Evolutionary conservation across 2,888 invertebrate genomes (phyloP).

Genomic region (Melieria crassipennis): DNA sequence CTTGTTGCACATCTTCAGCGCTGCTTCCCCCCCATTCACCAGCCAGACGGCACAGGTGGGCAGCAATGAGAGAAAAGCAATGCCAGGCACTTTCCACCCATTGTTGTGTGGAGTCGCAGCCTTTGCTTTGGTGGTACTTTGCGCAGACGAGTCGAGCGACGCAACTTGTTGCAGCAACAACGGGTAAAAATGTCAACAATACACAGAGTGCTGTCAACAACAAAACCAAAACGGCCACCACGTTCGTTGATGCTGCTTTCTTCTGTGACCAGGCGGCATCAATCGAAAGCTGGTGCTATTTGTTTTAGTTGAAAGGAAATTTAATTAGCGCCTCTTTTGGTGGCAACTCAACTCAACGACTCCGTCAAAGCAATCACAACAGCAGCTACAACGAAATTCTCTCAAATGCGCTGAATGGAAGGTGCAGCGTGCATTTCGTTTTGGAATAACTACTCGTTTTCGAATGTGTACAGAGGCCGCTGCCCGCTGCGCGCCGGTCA

Average conservation of each 20-base stretch:
- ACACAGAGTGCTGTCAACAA: background rate
- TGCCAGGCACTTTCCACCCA: conserved; percentile 1
- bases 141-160: conserved; percentile 32
- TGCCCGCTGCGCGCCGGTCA: too few relatives aligned
- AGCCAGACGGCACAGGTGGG: too few relatives aligned
- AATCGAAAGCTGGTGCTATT: conserved; percentile 1
- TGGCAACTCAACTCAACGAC: too few relatives aligned
- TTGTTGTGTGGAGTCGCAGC: background rate
- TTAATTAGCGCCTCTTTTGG: background rate
- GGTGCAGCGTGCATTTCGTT: too few relatives aligned
- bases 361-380: too few relatives aligned
- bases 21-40: too few relatives aligned
- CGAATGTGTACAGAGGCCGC: too few relatives aligned
- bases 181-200: background rate
- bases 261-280: background rate
- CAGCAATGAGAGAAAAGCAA: background rate
- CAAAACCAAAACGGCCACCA: background rate
- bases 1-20: background rate
- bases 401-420: too few relatives aligned
- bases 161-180: conserved; percentile 26
- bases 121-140: too few relatives aligned
- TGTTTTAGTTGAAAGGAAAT: conserved; percentile 3
- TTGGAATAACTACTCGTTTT: too few relatives aligned
- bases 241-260: background rate
- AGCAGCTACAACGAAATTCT: too few relatives aligned